Percentiles rank a stretch among this genome's conserved stretches.
These are phyloP conservation scores for Trinorchestia longiramus DNA, from an alignment of 1,140 invertebrate species.

Conservation along the genomic window DNA sequence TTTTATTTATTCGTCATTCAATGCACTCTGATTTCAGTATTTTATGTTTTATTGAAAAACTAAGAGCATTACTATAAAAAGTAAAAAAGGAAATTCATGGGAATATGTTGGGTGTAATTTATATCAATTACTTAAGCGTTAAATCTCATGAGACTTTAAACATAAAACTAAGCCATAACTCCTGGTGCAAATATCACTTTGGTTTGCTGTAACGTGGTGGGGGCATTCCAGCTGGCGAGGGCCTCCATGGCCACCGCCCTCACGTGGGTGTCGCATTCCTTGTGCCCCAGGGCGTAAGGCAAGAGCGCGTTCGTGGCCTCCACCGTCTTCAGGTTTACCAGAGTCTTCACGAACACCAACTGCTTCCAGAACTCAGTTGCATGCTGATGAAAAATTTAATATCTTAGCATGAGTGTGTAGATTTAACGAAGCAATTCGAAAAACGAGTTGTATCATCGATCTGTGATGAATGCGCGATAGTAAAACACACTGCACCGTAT, in stretches of 20 bases:
- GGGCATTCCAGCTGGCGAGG: background rate
- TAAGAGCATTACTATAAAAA: too few relatives aligned
- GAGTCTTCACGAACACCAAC: constrained; percentile 32
- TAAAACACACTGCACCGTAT: too few relatives aligned
- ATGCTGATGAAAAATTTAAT: too few relatives aligned
- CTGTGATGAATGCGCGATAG: too few relatives aligned
- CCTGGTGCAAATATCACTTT: background rate
- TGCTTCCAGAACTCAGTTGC: constrained; percentile 53
- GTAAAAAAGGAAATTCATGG: too few relatives aligned
- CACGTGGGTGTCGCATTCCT: constrained; percentile 11
- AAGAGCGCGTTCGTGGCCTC: background rate
- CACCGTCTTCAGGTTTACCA: background rate
- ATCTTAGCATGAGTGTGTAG: too few relatives aligned
- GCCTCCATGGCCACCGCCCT: background rate
- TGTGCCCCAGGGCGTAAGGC: background rate
- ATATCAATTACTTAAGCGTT: too few relatives aligned
- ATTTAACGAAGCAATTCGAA: too few relatives aligned
- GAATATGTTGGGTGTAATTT: too few relatives aligned
- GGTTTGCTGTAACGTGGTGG: background rate
- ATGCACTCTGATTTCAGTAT: background rate
- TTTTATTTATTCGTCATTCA: background rate
- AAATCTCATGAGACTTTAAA: too few relatives aligned
- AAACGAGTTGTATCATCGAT: too few relatives aligned
- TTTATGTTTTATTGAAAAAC: background rate
- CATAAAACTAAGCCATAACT: background rate